phyloP scores from a whole-genome alignment of 1,140 invertebrate species.

The Aricia agestis region DNA sequence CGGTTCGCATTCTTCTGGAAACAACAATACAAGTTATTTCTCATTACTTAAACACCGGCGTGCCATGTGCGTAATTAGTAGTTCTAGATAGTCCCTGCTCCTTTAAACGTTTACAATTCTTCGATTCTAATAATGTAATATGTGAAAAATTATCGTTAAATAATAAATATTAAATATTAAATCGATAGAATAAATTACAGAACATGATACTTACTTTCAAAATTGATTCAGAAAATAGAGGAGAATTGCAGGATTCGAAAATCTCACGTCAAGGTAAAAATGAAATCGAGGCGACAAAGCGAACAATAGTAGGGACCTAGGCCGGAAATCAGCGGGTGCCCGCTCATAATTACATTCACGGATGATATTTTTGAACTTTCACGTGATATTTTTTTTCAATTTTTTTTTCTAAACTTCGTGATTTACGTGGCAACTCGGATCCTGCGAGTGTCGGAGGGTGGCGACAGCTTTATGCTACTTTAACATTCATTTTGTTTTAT shows the following conservation, averaged over 20 bases:
- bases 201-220: too few species aligned
- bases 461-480: conserved; percentile 67
- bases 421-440: conserved; percentile 65
- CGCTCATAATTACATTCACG: conserved; percentile 72
- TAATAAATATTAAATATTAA: too few species aligned
- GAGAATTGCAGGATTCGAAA: neutral
- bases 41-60: conserved; percentile 2
- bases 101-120: neutral
- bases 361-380: conserved; percentile 73
- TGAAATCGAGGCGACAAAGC: conserved; percentile 21
- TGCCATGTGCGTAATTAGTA: neutral
- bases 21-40: conserved; percentile 13
- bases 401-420: conserved; percentile 65
- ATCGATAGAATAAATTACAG: too few species aligned
- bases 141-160: too few species aligned
- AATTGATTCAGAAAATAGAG: neutral
- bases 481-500: conserved; percentile 69
- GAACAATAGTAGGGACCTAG: conserved; percentile 44
- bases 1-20: neutral
- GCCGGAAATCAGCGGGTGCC: conserved; percentile 70
- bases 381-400: conserved; percentile 70
- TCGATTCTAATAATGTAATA: neutral
- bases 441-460: conserved; percentile 58
- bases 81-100: neutral
- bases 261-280: neutral